These are phyloP conservation scores for Ciconia nigra DNA, from an alignment of 2,797 vertebrate genomes.

Conservation along the genomic window DNA sequence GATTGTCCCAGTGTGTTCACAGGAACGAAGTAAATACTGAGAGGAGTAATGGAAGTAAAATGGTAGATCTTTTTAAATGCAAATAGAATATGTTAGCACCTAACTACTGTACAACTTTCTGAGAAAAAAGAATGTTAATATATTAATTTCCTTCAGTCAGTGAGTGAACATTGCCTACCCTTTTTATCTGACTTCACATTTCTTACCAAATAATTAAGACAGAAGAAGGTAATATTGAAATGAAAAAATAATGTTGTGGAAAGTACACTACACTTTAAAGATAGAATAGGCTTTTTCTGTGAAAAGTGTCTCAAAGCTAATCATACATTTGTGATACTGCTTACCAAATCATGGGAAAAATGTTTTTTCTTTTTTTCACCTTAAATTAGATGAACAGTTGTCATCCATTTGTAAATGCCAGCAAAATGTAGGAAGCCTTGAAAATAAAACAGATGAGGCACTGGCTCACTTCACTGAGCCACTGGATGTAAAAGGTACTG, in stretches of 20 bases:
- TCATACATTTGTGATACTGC: not conserved
- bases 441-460: conserved; percentile 66
- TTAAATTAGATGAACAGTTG: conserved; percentile 62
- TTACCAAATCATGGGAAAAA: not conserved
- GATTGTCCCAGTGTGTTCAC: not conserved
- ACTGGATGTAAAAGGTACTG: conserved; percentile 58
- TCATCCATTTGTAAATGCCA: conserved; percentile 57
- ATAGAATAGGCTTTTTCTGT: not conserved
- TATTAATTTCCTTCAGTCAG: not conserved
- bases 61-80: not conserved
- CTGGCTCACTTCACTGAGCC: conserved; percentile 51
- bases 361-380: not conserved
- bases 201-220: not conserved
- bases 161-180: not conserved
- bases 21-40: not conserved
- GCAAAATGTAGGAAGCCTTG: conserved; percentile 54
- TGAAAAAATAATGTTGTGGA: not conserved
- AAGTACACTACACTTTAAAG: not conserved
- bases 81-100: not conserved
- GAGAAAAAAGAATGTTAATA: not conserved
- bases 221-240: not conserved
- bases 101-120: not conserved
- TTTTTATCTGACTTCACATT: not conserved
- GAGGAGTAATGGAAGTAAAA: not conserved
- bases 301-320: not conserved